These are phyloP conservation scores for Phrynocephalus guinanensis DNA, from an alignment of 2,797 vertebrate genomes.

Conservation along the genomic window DNA sequence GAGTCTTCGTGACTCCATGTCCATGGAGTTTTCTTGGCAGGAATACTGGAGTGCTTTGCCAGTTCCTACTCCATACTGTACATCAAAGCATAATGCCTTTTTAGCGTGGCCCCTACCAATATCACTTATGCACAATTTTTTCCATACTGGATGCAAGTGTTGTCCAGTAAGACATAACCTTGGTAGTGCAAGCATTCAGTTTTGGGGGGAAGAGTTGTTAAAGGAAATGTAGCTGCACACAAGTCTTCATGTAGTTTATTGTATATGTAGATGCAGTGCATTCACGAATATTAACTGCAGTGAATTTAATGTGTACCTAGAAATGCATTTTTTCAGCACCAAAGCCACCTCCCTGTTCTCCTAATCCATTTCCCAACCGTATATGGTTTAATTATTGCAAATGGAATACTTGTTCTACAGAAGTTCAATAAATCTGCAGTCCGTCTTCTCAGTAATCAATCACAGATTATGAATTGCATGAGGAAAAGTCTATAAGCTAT, in stretches of 20 bases:
- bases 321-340: constrained; percentile 67
- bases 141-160: neutral
- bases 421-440: constrained; percentile 87
- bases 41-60: too few species aligned
- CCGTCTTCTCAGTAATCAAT: constrained; percentile 86
- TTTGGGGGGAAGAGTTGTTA: too few species aligned
- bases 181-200: neutral
- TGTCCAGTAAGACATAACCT: neutral
- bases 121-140: neutral
- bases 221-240: neutral
- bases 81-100: neutral
- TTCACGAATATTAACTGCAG: constrained; percentile 7
- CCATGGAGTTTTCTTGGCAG: too few species aligned
- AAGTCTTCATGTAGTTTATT: neutral
- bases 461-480: constrained; percentile 84
- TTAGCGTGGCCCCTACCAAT: neutral
- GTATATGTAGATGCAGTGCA: neutral
- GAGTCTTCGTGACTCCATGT: too few species aligned
- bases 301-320: constrained; percentile 58
- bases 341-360: constrained; percentile 68
- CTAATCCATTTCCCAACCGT: constrained; percentile 78
- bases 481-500: constrained; percentile 84
- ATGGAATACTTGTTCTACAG: constrained; percentile 92
- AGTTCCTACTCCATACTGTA: too few species aligned
- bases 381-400: constrained; percentile 87